Base-by-base conservation (phyloP, 2,888 invertebrate species). In the Morpho deidamia region DNA sequence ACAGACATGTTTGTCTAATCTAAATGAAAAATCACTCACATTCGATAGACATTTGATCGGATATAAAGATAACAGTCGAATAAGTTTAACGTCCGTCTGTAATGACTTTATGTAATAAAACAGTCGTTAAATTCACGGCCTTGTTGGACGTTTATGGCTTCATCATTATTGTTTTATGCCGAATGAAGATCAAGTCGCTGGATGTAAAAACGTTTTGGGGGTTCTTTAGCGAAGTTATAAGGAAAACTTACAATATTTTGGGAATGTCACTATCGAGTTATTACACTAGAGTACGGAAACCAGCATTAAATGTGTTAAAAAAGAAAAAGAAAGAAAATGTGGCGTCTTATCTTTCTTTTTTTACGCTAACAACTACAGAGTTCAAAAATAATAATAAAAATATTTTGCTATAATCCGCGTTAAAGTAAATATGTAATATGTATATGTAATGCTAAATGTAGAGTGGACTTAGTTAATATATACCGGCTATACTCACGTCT, bases 101-200 rank as follows among this genome's bases (percentile, higher is more conserved):
- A 62, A 69, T 60, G 67, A 66, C 66, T 64, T 35, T 60, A 60
- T 59, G 70, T 69, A 66, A 63, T 78, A 74, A 78, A 78, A 76
- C 55, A 38, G 60, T 71, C 72, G 71, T 82, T 71, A 80, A 80
- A 59, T 59, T 64, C 65, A 62, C 66, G 69, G 65, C 67, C 64
- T 60, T 72, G 72, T 71, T 71, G 67, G 65, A 62, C 65, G 66
- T 71, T 70, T 69, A 68, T 66, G 65, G 63, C 67, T 64, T 65
- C 69, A 68, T 71, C 67, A 70, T 71, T 70, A 75, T 69, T 65
- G 66, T 68, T 55, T 43, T 41, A 40, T 48, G 14, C 34, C 12
- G 38, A 33, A 9, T 44, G 38, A 33, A 14, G n/a, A 44, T 44
- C 14, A 37, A 9, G 12, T 44, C n/a, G 40, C 9, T 34, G 38